Evolutionary conservation across 2,797 vertebrate genomes (phyloP).

Genomic region (Pangasius krempfi): DNA sequence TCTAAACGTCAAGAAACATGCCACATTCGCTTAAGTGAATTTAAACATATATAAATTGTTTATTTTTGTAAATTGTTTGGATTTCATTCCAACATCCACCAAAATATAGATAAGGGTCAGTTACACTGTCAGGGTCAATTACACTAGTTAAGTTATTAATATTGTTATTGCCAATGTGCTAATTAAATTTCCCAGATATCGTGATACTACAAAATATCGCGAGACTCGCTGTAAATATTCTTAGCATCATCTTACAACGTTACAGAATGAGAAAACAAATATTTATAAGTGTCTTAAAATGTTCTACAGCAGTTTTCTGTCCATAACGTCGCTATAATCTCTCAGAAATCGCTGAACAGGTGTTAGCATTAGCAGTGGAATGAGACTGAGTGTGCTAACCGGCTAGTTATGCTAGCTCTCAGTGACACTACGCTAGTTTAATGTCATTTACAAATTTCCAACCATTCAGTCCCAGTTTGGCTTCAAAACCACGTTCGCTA

Average conservation of each 20-base stretch:
- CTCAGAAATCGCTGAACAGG: background rate
- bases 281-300: background rate
- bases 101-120: background rate
- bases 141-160: background rate
- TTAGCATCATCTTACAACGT: background rate
- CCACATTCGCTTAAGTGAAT: background rate
- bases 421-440: background rate
- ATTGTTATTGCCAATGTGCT: background rate
- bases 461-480: background rate
- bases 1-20: background rate
- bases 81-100: background rate
- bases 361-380: background rate
- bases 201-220: background rate
- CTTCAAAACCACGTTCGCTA: background rate
- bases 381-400: background rate
- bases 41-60: background rate
- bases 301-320: background rate
- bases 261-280: background rate
- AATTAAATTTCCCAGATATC: background rate
- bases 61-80: background rate
- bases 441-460: background rate
- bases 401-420: constrained; percentile 7
- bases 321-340: background rate
- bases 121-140: background rate
- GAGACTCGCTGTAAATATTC: background rate